Conservation (phyloP, 2,888 invertebrate species). For the Bhutanitis thaidina region DNA sequence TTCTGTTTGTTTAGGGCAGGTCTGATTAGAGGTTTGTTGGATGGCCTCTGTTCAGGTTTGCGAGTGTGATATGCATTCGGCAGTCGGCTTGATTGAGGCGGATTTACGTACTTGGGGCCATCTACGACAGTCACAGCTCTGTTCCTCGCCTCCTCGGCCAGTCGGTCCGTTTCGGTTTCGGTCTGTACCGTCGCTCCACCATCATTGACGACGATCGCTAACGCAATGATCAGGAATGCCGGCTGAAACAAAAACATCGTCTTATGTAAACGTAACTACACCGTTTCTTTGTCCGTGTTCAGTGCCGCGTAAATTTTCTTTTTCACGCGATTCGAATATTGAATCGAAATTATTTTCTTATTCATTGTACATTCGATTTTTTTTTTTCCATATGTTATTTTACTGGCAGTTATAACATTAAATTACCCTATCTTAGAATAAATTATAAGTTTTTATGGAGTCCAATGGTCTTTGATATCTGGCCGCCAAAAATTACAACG, state of each 20-base stretch:
- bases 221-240: slow-evolving; percentile 70
- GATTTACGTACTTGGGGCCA: slow-evolving; percentile 42
- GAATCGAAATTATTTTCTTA: too few relatives aligned
- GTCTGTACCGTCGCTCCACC: slow-evolving; percentile 55
- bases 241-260: slow-evolving; percentile 50
- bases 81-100: slow-evolving; percentile 23
- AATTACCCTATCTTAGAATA: too few relatives aligned
- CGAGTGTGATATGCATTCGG: slow-evolving; percentile 37
- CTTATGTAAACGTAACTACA: neutral
- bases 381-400: too few relatives aligned
- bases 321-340: too few relatives aligned
- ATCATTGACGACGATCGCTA: slow-evolving; percentile 69
- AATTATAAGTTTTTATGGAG: too few relatives aligned
- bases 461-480: too few relatives aligned
- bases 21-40: slow-evolving; percentile 59
- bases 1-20: slow-evolving; percentile 43
- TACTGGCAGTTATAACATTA: too few relatives aligned
- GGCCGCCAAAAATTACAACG: too few relatives aligned
- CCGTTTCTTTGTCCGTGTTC: too few relatives aligned
- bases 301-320: too few relatives aligned
- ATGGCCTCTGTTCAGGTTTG: slow-evolving; percentile 44
- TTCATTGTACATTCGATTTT: too few relatives aligned
- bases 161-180: slow-evolving; percentile 50
- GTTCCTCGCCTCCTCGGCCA: slow-evolving; percentile 61
- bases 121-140: slow-evolving; percentile 53